Evolutionary conservation across 2,888 invertebrate genomes (phyloP), one percentile per base, ranked within the genome.

Genomic region (Hofmannophila pseudospretella): DNA sequence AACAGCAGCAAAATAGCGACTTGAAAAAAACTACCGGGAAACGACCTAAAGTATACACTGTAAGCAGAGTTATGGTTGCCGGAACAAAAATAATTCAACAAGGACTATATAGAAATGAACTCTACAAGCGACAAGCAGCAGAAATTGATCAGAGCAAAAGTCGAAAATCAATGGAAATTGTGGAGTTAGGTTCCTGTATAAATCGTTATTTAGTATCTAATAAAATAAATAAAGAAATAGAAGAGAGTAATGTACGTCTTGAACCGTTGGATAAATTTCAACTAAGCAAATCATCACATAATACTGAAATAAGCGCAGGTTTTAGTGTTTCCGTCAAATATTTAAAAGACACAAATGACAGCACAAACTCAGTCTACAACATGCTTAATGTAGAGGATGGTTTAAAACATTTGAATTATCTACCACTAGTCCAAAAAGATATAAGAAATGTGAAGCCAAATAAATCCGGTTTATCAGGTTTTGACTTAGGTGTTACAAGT

Each of bases 61-160:
- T 51, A 4, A 45, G 40, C 29, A 43, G 37, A 32, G n/a, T 49
- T 1, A 36, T 46, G 10, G 28, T 41, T 19, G 35, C 37, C 11
- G 29, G 42, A 30, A 41, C 44, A 25, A 35, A 42, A 32, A 36
- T 27, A 28, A 32, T 5, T 9, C n/a, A n/a, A n/a, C n/a, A n/a
- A n/a, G n/a, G n/a, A n/a, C n/a, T n/a, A n/a, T n/a, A n/a, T n/a
- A n/a, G n/a, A n/a, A n/a, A n/a, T n/a, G n/a, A n/a, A n/a, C n/a
- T n/a, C n/a, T n/a, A n/a, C n/a, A n/a, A n/a, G n/a, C n/a, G n/a
- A n/a, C n/a, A n/a, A n/a, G n/a, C n/a, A n/a, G n/a, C n/a, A n/a
- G 20, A 20, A 25, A 25, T 25, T 27, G 4, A 1, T 1, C 3
- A 27, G 4, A n/a, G 5, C 10, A 23, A 8, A 23, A 23, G n/a